These are phyloP conservation scores for Ficedula albicollis DNA, from an alignment of 2,797 vertebrate species.

Conservation along the genomic window DNA sequence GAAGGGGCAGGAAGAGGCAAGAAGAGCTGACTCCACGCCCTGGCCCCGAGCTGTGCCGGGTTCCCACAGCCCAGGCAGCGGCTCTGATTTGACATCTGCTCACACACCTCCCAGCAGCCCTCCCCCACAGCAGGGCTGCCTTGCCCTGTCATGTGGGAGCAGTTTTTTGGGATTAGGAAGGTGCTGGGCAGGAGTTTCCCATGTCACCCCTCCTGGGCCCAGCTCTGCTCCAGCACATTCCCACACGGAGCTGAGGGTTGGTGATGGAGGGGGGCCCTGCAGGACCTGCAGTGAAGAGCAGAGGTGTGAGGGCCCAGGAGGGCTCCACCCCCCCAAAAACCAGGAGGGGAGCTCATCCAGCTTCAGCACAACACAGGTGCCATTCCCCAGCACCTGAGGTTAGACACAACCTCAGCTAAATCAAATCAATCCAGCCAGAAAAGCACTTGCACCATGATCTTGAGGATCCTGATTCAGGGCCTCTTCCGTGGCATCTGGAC, in stretches of 20 bases:
- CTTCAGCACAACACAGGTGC: neutral
- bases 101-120: neutral
- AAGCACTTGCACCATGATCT: neutral
- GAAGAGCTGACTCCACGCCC: neutral
- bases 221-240: neutral
- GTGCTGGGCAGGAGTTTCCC: neutral
- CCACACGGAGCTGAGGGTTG: neutral
- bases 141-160: slow-evolving; percentile 29
- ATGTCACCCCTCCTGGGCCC: neutral
- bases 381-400: neutral
- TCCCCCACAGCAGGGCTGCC: neutral
- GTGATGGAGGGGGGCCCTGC: neutral
- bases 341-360: neutral
- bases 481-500: neutral
- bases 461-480: neutral
- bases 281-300: neutral
- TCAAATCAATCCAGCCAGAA: neutral
- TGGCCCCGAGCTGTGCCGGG: neutral
- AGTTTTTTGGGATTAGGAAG: neutral
- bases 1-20: slow-evolving; percentile 45
- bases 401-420: neutral
- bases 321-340: neutral
- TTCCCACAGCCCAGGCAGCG: neutral
- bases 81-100: neutral
- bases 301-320: neutral